phyloP scores from a whole-genome alignment of 2,888 invertebrate genomes.

The Merodon equestris region DNA sequence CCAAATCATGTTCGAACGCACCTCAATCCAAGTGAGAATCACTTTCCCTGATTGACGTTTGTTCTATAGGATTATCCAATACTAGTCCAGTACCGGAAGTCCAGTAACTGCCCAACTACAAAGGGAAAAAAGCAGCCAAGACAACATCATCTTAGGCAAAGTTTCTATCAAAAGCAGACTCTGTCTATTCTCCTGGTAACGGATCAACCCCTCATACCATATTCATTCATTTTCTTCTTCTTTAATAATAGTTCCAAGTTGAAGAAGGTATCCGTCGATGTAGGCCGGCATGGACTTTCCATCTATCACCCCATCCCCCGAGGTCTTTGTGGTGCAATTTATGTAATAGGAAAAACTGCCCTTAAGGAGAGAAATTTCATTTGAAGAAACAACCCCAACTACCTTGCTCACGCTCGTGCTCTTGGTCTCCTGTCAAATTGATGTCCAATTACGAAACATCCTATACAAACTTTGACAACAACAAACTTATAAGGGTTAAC shows the following conservation, averaged over 20 bases:
- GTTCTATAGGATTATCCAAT: slow-evolving; percentile 20
- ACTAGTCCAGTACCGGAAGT: too few relatives aligned
- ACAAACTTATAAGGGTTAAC: slow-evolving; percentile 36
- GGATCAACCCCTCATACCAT: too few relatives aligned
- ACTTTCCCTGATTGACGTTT: slow-evolving; percentile 57
- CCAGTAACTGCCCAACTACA: too few relatives aligned
- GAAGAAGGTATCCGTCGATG: too few relatives aligned
- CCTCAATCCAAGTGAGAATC: slow-evolving; percentile 19
- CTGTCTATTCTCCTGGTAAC: too few relatives aligned
- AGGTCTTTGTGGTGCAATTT: slow-evolving; percentile 44
- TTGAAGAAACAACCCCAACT: slow-evolving; percentile 17
- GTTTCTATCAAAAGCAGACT: slow-evolving; percentile 7
- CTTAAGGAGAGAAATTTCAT: slow-evolving; percentile 53
- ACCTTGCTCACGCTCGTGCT: too few relatives aligned
- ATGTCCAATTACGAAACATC: slow-evolving; percentile 58
- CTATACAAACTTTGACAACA: slow-evolving; percentile 38
- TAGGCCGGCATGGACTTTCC: too few relatives aligned
- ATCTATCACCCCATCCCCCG: slow-evolving; percentile 26
- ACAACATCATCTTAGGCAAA: slow-evolving; percentile 9
- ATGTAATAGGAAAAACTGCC: slow-evolving; percentile 31
- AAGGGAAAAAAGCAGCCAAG: too few relatives aligned
- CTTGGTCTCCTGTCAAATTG: slow-evolving; percentile 40
- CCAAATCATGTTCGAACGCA: slow-evolving; percentile 20
- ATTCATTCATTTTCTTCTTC: slow-evolving; percentile 39
- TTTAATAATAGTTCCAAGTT: slow-evolving; percentile 1